These are phyloP conservation scores for Drosophila stalkeri DNA, from an alignment of 2,888 invertebrate species.

Conservation along the genomic window DNA sequence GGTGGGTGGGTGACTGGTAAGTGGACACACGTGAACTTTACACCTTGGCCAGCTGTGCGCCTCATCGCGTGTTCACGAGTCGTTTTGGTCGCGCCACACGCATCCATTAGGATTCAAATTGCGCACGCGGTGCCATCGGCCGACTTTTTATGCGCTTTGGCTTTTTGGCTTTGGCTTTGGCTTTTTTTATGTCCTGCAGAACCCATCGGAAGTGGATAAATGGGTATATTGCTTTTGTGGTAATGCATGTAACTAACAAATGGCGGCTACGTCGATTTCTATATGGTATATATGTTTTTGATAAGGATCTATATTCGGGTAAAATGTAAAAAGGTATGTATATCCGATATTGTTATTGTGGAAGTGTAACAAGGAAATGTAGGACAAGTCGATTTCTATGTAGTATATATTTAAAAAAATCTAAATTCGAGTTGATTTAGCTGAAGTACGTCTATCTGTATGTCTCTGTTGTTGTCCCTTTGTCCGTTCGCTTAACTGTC, in stretches of 20 bases:
- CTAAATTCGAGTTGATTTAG: not conserved
- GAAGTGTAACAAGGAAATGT: not conserved
- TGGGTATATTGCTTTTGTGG: not conserved
- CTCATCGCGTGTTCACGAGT: constrained; percentile 75
- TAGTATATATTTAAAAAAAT: not conserved
- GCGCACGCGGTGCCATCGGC: constrained; percentile 61
- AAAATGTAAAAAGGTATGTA: too few relatives aligned
- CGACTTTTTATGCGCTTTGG: constrained; percentile 68
- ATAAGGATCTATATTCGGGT: not conserved
- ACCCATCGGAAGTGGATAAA: not conserved
- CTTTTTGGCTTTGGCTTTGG: constrained; percentile 55
- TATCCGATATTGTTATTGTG: too few relatives aligned
- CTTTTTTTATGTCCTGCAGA: constrained; percentile 28
- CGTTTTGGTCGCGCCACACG: constrained; percentile 73
- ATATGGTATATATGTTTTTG: not conserved
- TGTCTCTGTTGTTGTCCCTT: too few relatives aligned
- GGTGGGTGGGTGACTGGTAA: constrained; percentile 56
- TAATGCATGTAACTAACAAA: not conserved
- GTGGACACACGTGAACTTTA: constrained; percentile 83
- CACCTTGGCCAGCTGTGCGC: constrained; percentile 81
- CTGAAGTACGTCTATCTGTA: too few relatives aligned
- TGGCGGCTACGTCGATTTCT: too few relatives aligned
- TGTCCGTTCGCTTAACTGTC: too few relatives aligned
- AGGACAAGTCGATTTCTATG: not conserved
- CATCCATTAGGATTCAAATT: constrained; percentile 81